phyloP scores from a whole-genome alignment of 1,140 invertebrate species.

The Drosophila lacertosa region DNA sequence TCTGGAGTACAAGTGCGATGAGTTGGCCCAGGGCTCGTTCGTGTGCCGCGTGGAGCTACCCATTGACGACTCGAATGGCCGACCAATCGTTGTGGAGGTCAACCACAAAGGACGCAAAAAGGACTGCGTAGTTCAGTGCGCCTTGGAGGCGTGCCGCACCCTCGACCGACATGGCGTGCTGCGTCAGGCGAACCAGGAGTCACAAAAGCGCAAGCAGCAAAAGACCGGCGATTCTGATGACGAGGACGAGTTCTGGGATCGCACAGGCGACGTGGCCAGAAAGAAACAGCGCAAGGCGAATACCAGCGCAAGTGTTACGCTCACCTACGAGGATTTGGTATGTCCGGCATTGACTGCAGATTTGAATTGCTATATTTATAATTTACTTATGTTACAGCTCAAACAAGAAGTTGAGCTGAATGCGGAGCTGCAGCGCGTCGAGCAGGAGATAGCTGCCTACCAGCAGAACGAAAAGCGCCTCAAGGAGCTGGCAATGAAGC shows the following conservation, averaged over 20 bases:
- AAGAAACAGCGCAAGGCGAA: conserved; percentile 90
- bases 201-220: conserved; percentile 86
- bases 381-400: conserved; percentile 85
- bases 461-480: conserved; percentile 72
- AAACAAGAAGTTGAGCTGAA: conserved; percentile 88
- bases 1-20: conserved; percentile 93
- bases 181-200: conserved; percentile 89
- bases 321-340: conserved; percentile 93
- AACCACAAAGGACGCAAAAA: conserved; percentile 96
- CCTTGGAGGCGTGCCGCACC: conserved; percentile 96
- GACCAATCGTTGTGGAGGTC: conserved; percentile 92
- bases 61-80: conserved; percentile 90
- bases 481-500: conserved; percentile 85
- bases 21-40: conserved; percentile 92
- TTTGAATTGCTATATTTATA: conserved; percentile 1
- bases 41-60: conserved; percentile 88
- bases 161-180: conserved; percentile 93
- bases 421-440: conserved; percentile 86
- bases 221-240: conserved; percentile 94
- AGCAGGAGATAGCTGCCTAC: conserved; percentile 86
- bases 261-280: conserved; percentile 96
- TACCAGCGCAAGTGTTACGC: conserved; percentile 85
- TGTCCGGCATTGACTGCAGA: neutral
- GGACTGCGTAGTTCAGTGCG: conserved; percentile 96
- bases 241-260: conserved; percentile 95